phyloP scores from a whole-genome alignment of 2,888 invertebrate species.

The Agrotis ipsilon region DNA sequence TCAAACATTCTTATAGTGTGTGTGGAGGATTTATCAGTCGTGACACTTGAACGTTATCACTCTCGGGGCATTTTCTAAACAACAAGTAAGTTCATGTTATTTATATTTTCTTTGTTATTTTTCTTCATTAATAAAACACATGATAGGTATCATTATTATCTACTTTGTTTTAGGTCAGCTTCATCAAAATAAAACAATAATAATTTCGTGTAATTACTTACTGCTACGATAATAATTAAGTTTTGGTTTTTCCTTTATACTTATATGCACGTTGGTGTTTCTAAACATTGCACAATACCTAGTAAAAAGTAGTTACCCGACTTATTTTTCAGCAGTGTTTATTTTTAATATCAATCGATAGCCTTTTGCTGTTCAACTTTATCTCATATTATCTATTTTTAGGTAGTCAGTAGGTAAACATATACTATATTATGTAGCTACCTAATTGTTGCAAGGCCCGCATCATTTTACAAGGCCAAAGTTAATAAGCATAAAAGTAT shows the following conservation, averaged over 20 bases:
- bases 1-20: constrained; percentile 28
- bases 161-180: not conserved
- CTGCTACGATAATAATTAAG: not conserved
- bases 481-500: not conserved
- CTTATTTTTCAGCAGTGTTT: not conserved
- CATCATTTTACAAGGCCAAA: not conserved
- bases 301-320: not conserved
- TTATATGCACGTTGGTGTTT: not conserved
- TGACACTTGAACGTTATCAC: constrained; percentile 57
- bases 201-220: not conserved
- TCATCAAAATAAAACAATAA: not conserved
- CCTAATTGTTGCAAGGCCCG: not conserved
- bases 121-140: not conserved
- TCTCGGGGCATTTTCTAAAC: constrained; percentile 54
- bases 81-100: constrained; percentile 58
- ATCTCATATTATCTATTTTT: not conserved
- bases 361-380: not conserved
- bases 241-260: not conserved
- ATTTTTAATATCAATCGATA: not conserved
- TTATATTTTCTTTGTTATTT: constrained; percentile 6
- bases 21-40: constrained; percentile 47
- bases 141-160: not conserved
- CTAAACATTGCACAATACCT: constrained; percentile 1
- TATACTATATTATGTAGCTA: not conserved
- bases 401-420: not conserved